Evolutionary conservation across 2,113 vertebrate species (phyloP).

Genomic region (Chaetodon auriga): DNA sequence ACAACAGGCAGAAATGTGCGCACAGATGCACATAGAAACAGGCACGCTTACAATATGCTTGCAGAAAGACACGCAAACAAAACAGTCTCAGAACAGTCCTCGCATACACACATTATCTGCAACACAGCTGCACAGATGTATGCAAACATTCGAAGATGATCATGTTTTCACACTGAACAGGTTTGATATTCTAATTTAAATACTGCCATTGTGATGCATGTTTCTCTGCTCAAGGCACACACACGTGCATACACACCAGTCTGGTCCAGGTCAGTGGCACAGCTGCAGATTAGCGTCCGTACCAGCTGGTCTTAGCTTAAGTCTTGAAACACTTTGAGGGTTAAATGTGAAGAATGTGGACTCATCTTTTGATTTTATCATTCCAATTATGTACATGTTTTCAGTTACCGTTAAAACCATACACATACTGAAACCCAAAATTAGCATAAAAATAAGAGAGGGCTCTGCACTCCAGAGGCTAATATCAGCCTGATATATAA

Average conservation of each 20-base stretch:
- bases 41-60: slow-evolving; percentile 50
- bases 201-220: neutral
- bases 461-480: neutral
- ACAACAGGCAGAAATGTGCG: slow-evolving; percentile 30
- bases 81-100: slow-evolving; percentile 4
- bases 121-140: slow-evolving; percentile 2
- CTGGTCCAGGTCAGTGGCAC: slow-evolving; percentile 1
- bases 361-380: neutral
- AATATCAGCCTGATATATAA: neutral
- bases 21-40: slow-evolving; percentile 21
- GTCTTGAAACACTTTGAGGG: neutral
- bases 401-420: neutral
- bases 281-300: neutral
- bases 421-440: neutral
- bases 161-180: neutral
- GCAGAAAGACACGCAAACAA: slow-evolving; percentile 5
- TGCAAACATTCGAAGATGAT: slow-evolving; percentile 26
- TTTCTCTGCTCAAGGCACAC: neutral
- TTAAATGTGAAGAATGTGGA: slow-evolving; percentile 3
- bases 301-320: neutral
- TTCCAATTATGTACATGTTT: too few species aligned
- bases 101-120: slow-evolving; percentile 10
- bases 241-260: neutral
- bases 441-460: neutral
- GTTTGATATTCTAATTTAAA: neutral